Evolutionary conservation across 2,797 vertebrate species (phyloP), one percentile per base, ranked within the genome.

Genomic region (Girardinus metallicus): DNA sequence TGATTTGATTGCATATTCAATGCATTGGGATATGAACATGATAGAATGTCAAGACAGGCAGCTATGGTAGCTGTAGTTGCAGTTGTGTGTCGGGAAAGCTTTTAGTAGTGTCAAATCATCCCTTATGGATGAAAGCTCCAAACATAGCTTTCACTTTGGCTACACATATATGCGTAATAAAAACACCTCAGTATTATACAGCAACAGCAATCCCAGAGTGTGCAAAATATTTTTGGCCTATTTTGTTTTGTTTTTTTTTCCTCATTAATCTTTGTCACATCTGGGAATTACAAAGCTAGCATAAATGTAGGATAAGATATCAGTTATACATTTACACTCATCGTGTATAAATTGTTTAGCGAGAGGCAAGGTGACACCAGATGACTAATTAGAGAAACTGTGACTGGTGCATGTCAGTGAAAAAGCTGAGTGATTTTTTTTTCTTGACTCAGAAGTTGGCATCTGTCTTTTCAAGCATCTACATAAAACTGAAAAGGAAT

Each of bases 1-100:
- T 68, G 5, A 89, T 91, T 90, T 88, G 90, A 93, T 93, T 94
- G 92, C 91, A 93, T 93, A 92, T 94, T 91, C 86, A 91, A 89
- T 87, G 89, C 83, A 86, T 89, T 85, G 87, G 91, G 91, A 88
- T 87, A 86, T 86, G 90, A 92, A 93, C 85, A 86, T 91, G 91
- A 93, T 88, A 79, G 85, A 92, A 92, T 85, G 86, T 91, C 90
- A 86, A 83, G 85, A 82, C 80, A 62, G 79, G 85, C 83, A 64
- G 82, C 80, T 74, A 79, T 60, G 71, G 87, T 78, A 79, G 89
- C 85, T 83, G 72, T 62, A 85, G 87, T 87, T 53, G 9, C 74
- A 82, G 73, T 26, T 57, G 72, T 80, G 77, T 89, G 86, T 85
- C 73, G 9, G 44, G 81, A 85, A 82, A 82, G 85, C 78, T 88